Conservation (phyloP, 2,797 vertebrate species). For the Eulemur mongoz region DNA sequence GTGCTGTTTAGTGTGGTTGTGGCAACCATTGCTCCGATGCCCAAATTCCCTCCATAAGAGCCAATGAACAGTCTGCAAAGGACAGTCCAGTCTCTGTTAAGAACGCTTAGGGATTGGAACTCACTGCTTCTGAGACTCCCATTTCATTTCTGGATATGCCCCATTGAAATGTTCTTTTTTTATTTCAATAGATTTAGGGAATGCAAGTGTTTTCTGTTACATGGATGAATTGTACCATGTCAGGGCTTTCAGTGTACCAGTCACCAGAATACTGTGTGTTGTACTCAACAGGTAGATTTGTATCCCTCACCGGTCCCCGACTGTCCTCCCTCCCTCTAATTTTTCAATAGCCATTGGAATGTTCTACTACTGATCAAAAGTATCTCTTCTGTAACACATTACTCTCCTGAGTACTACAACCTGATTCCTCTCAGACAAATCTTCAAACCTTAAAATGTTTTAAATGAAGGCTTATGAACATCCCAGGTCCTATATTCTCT, state of each 20-base stretch:
- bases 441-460: not conserved
- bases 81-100: not conserved
- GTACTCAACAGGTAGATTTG: not conserved
- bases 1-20: not conserved
- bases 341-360: not conserved
- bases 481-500: not conserved
- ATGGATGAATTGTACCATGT: not conserved
- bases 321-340: not conserved
- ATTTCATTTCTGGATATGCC: not conserved
- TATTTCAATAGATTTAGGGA: not conserved
- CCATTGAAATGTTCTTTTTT: not conserved
- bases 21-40: not conserved
- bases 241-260: not conserved
- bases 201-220: not conserved
- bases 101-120: not conserved
- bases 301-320: fast-evolving
- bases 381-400: not conserved
- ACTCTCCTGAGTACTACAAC: not conserved
- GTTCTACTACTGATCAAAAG: not conserved
- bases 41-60: not conserved
- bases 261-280: not conserved
- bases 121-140: not conserved
- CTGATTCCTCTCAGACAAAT: not conserved
- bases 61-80: not conserved
- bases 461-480: not conserved